Conservation (phyloP, 2,888 invertebrate genomes). For the Hirtodrosophila alboralis region DNA sequence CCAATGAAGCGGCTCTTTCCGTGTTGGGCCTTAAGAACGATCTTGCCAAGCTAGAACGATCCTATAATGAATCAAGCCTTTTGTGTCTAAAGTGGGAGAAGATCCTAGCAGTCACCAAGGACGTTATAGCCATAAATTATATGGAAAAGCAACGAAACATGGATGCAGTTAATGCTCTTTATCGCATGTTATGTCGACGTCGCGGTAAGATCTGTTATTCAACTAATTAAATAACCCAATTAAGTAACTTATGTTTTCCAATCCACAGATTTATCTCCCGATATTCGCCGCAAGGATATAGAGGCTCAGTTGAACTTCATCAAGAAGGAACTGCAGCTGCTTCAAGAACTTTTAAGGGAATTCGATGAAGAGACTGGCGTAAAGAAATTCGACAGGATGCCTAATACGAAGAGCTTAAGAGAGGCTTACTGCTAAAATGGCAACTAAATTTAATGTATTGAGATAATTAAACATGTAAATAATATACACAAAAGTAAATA, state of each 20-base stretch:
- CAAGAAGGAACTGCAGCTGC: constrained; percentile 78
- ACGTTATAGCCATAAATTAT: constrained; percentile 65
- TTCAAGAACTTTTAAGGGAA: constrained; percentile 69
- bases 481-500: too few relatives aligned
- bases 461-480: constrained; percentile 1
- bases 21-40: constrained; percentile 83
- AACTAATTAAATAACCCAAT: not conserved
- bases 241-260: not conserved
- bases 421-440: constrained; percentile 9
- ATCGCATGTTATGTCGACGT: constrained; percentile 73
- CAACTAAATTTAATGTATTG: constrained; percentile 13
- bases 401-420: not conserved
- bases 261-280: constrained; percentile 12
- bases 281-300: constrained; percentile 42
- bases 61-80: constrained; percentile 72
- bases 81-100: constrained; percentile 82
- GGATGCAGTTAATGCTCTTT: constrained; percentile 77
- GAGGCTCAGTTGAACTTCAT: constrained; percentile 80
- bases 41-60: constrained; percentile 77
- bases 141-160: constrained; percentile 73
- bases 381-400: not conserved
- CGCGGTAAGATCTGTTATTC: constrained; percentile 48
- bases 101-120: constrained; percentile 75
- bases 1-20: constrained; percentile 81
- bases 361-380: constrained; percentile 33